A percentile compares a stretch with the other conserved stretches of the same genome.
Conservation (phyloP, 1,140 invertebrate genomes). For the Saccostrea echinata region DNA sequence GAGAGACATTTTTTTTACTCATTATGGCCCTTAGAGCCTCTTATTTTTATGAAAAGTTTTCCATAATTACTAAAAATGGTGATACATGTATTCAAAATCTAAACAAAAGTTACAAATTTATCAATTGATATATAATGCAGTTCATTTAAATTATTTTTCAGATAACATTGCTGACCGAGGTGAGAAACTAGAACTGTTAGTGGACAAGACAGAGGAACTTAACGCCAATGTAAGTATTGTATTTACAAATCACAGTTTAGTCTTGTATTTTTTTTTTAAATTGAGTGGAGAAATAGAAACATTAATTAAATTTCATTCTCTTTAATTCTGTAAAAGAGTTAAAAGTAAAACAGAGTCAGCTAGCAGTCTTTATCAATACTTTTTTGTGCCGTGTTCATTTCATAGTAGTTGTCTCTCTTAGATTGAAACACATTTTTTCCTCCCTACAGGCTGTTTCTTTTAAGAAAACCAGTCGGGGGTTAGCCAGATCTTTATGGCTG, state of each 20-base stretch:
- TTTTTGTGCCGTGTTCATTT: background rate
- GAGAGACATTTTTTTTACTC: too few relatives aligned
- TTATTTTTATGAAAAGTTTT: too few relatives aligned
- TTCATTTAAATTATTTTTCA: conserved; percentile 79
- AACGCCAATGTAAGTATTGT: conserved; percentile 88
- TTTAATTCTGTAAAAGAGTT: too few relatives aligned
- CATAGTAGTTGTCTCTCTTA: background rate
- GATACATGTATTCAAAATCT: background rate
- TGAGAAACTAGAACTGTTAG: conserved; percentile 92
- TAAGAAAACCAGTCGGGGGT: conserved; percentile 90
- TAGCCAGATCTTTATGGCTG: conserved; percentile 94
- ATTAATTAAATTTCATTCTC: background rate
- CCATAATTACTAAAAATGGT: background rate
- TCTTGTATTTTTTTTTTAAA: background rate
- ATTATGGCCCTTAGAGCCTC: too few relatives aligned
- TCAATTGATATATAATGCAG: background rate
- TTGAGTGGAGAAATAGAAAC: too few relatives aligned
- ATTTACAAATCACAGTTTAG: background rate
- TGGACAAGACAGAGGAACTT: conserved; percentile 95
- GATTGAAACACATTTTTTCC: conserved; percentile 53
- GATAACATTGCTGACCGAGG: conserved; percentile 91
- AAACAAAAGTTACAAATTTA: too few relatives aligned
- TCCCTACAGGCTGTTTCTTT: conserved; percentile 91
- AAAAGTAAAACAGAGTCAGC: background rate
- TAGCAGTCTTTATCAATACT: background rate